phyloP scores from a whole-genome alignment of 2,888 invertebrate genomes.

The Spatulosminthurus flaviceps region DNA sequence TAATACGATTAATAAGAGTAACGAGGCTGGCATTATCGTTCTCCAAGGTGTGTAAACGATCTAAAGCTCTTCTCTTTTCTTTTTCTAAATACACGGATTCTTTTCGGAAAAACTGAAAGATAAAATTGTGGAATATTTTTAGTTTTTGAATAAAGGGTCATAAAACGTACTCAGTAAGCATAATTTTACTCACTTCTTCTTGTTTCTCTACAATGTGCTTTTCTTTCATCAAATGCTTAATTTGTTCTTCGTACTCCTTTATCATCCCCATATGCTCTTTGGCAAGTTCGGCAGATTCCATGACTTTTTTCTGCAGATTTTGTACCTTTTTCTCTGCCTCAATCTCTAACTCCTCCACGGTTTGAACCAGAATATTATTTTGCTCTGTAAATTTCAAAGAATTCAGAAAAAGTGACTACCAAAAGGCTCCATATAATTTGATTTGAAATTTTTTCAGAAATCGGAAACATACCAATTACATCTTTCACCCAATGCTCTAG shows the following conservation, averaged over 20 bases:
- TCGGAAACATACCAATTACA: constrained; percentile 49
- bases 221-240: constrained; percentile 53
- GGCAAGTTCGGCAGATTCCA: constrained; percentile 65
- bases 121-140: too few species aligned
- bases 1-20: constrained; percentile 58
- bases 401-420: neutral
- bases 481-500: constrained; percentile 62
- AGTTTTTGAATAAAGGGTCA: too few species aligned
- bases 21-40: constrained; percentile 61
- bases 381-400: constrained; percentile 69
- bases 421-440: neutral
- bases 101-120: constrained; percentile 38
- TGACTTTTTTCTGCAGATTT: constrained; percentile 70
- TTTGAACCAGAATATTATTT: constrained; percentile 74
- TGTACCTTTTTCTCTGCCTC: constrained; percentile 73
- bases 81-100: constrained; percentile 40
- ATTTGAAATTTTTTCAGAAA: neutral
- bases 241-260: constrained; percentile 61
- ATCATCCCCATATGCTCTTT: constrained; percentile 60
- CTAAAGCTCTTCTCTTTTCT: constrained; percentile 62
- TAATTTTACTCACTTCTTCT: constrained; percentile 55
- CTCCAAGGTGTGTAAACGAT: constrained; percentile 56
- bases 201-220: constrained; percentile 58
- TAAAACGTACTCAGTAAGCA: neutral
- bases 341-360: constrained; percentile 75